Percentiles rank a stretch among this genome's conserved stretches.
Conservation (phyloP, 2,797 vertebrate species). For the Remorina albescens region DNA sequence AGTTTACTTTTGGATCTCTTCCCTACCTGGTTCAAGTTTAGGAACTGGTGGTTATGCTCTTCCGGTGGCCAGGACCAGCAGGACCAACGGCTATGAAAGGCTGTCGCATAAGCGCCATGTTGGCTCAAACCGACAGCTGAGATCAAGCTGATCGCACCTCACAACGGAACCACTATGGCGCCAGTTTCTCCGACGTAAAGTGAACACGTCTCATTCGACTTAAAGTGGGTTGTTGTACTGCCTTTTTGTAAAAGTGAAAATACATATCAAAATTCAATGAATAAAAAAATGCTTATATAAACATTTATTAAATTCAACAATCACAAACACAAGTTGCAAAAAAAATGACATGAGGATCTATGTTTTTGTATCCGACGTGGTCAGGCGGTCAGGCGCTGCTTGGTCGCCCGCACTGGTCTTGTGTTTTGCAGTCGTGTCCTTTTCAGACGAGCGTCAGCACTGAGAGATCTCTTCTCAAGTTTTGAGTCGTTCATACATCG, state of each 20-base stretch:
- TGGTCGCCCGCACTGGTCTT: constrained; percentile 69
- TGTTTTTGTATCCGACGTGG: not conserved
- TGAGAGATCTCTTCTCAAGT: constrained; percentile 60
- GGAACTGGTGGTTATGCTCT: constrained; percentile 29
- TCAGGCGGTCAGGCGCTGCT: constrained; percentile 75
- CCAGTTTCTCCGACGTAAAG: constrained; percentile 36
- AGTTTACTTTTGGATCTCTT: constrained; percentile 60
- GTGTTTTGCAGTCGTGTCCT: constrained; percentile 85
- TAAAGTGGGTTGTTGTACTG: constrained; percentile 8
- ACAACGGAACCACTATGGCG: constrained; percentile 79
- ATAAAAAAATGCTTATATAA: rapidly evolving
- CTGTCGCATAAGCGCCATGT: constrained; percentile 48
- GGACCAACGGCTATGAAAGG: constrained; percentile 32
- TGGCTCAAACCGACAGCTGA: constrained; percentile 54
- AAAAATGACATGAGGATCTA: no score
- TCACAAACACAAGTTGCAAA: rapidly evolving
- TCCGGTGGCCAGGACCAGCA: not conserved
- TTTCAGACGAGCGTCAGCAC: constrained; percentile 82
- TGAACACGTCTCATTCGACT: constrained; percentile 73
- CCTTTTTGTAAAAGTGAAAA: constrained; percentile 34
- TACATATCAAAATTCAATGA: rapidly evolving
- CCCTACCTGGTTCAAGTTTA: constrained; percentile 30
- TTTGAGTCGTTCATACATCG: constrained; percentile 47
- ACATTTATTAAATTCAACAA: rapidly evolving
- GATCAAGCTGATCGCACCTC: rapidly evolving